A percentile compares a stretch with the other conserved stretches of the same genome.
Evolutionary conservation across 2,113 vertebrate species (phyloP).

Genomic region (Natator depressus): DNA sequence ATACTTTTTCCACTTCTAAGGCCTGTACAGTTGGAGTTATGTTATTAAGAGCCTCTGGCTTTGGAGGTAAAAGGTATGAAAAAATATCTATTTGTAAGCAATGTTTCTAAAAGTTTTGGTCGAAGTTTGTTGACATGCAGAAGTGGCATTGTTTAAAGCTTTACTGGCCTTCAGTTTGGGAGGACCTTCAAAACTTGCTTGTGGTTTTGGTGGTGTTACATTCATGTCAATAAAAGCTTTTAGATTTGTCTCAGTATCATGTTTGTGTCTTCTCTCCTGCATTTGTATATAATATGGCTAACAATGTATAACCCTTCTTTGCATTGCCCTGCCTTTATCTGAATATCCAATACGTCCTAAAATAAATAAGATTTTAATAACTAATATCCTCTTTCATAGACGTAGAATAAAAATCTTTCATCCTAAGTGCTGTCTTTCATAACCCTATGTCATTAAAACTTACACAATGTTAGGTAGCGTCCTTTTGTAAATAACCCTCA

Average conservation of each 20-base stretch:
- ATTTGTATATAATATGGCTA: neutral
- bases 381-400: neutral
- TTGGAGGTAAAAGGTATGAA: neutral
- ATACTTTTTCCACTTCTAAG: neutral
- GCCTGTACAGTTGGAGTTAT: neutral
- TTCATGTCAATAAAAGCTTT: neutral
- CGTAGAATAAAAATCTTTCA: neutral
- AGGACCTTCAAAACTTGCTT: neutral
- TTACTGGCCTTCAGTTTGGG: neutral
- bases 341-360: neutral
- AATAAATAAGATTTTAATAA: neutral
- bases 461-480: neutral
- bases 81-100: neutral
- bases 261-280: neutral
- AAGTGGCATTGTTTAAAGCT: neutral
- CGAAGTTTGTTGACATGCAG: neutral
- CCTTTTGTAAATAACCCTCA: neutral
- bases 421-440: neutral
- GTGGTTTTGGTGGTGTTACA: neutral
- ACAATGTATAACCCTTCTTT: neutral
- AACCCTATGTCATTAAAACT: neutral
- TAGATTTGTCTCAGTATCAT: neutral
- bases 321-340: neutral
- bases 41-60: neutral
- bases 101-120: neutral